A percentile compares a stretch with the other conserved stretches of the same genome.
These are phyloP conservation scores for Cyprinodon brontotheroides DNA, from an alignment of 2,113 vertebrate genomes.

Conservation along the genomic window DNA sequence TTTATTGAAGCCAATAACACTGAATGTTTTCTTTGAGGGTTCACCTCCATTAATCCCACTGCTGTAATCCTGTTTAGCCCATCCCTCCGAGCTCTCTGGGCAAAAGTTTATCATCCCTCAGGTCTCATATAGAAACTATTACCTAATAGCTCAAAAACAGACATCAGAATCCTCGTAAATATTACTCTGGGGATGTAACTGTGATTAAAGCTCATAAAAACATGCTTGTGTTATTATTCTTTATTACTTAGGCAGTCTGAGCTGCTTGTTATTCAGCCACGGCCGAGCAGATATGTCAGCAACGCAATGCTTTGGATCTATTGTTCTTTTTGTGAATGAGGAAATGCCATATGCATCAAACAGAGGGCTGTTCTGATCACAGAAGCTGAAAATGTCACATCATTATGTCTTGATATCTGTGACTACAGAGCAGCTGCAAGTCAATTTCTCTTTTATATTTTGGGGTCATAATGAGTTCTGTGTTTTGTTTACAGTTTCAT, in stretches of 20 bases:
- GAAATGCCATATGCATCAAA: slow-evolving; percentile 27
- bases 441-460: slow-evolving; percentile 26
- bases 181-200: slow-evolving; percentile 26
- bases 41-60: neutral
- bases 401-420: slow-evolving; percentile 16
- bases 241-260: slow-evolving; percentile 6
- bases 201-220: slow-evolving; percentile 21
- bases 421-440: slow-evolving; percentile 13
- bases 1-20: slow-evolving; percentile 13
- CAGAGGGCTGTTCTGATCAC: slow-evolving; percentile 17
- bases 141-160: slow-evolving; percentile 28
- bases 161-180: slow-evolving; percentile 31
- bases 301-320: slow-evolving; percentile 6
- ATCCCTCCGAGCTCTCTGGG: neutral
- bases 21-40: slow-evolving; percentile 13
- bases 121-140: slow-evolving; percentile 2
- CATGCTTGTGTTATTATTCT: slow-evolving; percentile 15
- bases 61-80: neutral
- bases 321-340: slow-evolving; percentile 5
- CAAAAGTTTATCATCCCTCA: neutral
- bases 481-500: slow-evolving; percentile 33
- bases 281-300: neutral
- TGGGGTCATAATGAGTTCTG: slow-evolving; percentile 42
- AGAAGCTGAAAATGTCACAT: slow-evolving; percentile 38
- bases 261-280: slow-evolving; percentile 9